Evolutionary conservation across 2,888 invertebrate genomes (phyloP), one percentile per base, ranked within the genome.

Genomic region (Thymelicus lineola): DNA sequence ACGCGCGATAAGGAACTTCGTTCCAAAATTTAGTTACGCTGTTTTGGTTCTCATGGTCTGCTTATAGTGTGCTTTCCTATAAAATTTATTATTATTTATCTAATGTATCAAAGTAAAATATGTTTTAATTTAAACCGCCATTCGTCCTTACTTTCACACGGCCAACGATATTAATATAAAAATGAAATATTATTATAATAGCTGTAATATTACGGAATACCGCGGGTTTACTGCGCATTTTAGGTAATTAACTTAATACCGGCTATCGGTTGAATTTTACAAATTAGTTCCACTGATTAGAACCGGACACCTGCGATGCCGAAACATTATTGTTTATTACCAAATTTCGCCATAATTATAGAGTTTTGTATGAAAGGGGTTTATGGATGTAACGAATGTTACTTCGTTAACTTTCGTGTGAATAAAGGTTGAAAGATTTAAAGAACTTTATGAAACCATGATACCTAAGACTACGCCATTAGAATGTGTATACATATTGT

Each of bases 271-370:
- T 58, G 57, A 69, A 69, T 69, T 69, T 69, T 48, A 69, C 69
- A 63, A 69, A 69, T 69, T 69, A 69, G 69, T 69, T 63, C 57
- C 69, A 69, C 69, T 69, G 69, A 70, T 69, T 69, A 69, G 69
- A 69, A 69, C 63, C 69, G 69, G 69, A 64, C 64, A 70, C 64
- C 69, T 70, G 64, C 59, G 58, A 64, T 58, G 63, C 48, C 59
- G 69, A 69, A 69, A 70, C 64, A 59, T 70, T 70, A 70, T 70
- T 63, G 59, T 70, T 70, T 70, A 64, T 70, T 64, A 53, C 63
- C 20, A 64, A 70, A 64, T 64, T 70, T 70, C 69, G 59, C 63
- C 45, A 53, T 70, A 64, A 70, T 70, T 70, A 70, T 38, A 70
- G 64, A 58, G 58, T 48, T 69, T 59, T 20, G 63, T 64, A 50